Evolutionary conservation across 2,888 invertebrate genomes (phyloP).

Genomic region (Dicyrtoma fusca): DNA sequence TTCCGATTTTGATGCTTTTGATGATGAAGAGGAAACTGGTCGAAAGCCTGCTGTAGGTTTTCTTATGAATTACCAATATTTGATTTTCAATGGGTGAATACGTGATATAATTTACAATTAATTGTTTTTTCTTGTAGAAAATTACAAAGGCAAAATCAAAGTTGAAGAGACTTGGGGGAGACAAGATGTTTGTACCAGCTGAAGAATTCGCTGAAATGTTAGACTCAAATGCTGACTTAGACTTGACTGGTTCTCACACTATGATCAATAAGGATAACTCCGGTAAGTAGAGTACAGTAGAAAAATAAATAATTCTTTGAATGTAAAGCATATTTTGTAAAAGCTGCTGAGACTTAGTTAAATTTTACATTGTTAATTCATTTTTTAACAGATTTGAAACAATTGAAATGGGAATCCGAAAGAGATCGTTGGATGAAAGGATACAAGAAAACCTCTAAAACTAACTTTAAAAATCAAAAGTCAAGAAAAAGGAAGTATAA

Average conservation of each 20-base stretch:
- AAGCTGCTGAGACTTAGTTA: not conserved
- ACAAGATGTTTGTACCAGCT: slow-evolving; percentile 72
- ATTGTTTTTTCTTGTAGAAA: not conserved
- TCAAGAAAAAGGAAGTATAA: slow-evolving; percentile 23
- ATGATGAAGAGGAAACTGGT: not conserved
- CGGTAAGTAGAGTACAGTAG: slow-evolving; percentile 60
- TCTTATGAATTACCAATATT: too few relatives aligned
- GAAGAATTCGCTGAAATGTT: slow-evolving; percentile 86
- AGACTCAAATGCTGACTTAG: slow-evolving; percentile 74
- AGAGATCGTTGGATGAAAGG: slow-evolving; percentile 67
- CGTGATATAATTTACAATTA: too few relatives aligned
- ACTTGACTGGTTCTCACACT: slow-evolving; percentile 58
- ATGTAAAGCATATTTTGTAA: not conserved
- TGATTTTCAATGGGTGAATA: too few relatives aligned
- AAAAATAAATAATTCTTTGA: not conserved
- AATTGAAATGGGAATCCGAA: slow-evolving; percentile 80
- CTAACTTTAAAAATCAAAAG: slow-evolving; percentile 24
- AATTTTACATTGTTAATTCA: not conserved
- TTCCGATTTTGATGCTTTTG: slow-evolving; percentile 35
- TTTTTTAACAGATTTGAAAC: slow-evolving; percentile 69
- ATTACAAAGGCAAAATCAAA: slow-evolving; percentile 33
- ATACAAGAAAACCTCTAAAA: slow-evolving; percentile 43
- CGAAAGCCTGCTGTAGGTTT: not conserved
- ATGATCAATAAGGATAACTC: slow-evolving; percentile 73
- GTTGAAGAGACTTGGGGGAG: slow-evolving; percentile 32